phyloP scores from a whole-genome alignment of 2,113 vertebrate species.

The Vidua chalybeata region DNA sequence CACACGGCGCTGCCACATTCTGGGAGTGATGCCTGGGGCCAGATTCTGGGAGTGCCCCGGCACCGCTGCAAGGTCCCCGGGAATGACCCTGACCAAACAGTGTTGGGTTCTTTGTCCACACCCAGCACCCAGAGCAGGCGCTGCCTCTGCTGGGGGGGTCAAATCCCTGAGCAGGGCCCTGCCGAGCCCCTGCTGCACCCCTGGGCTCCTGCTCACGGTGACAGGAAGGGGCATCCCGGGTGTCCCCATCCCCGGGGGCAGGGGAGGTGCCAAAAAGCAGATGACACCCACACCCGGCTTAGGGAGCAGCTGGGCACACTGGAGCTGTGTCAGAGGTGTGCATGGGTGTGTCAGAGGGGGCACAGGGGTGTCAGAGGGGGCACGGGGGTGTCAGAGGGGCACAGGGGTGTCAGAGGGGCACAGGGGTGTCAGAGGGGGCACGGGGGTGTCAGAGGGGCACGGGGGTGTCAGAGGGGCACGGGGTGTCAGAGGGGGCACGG shows the following conservation, averaged over 20 bases:
- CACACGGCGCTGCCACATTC: not conserved
- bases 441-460: too few species aligned
- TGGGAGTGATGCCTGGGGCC: fast-evolving
- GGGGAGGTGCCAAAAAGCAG: not conserved
- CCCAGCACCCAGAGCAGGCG: not conserved
- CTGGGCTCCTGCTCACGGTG: fast-evolving
- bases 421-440: too few species aligned
- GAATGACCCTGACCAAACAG: fast-evolving
- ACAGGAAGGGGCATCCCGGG: not conserved
- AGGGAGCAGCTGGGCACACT: not conserved
- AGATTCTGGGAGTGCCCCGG: not conserved
- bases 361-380: not conserved
- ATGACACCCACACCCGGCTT: too few species aligned
- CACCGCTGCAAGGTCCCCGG: fast-evolving
- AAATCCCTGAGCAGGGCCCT: not conserved
- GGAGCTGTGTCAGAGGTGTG: not conserved
- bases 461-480: too few species aligned
- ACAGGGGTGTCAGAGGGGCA: too few species aligned
- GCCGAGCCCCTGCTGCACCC: not conserved
- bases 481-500: too few species aligned
- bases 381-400: too few species aligned
- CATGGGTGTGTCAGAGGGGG: not conserved
- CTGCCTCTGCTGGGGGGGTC: not conserved
- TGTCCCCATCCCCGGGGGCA: not conserved
- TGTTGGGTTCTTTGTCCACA: not conserved